Conservation (phyloP, 2,888 invertebrate genomes). For the Lymantria monacha region DNA sequence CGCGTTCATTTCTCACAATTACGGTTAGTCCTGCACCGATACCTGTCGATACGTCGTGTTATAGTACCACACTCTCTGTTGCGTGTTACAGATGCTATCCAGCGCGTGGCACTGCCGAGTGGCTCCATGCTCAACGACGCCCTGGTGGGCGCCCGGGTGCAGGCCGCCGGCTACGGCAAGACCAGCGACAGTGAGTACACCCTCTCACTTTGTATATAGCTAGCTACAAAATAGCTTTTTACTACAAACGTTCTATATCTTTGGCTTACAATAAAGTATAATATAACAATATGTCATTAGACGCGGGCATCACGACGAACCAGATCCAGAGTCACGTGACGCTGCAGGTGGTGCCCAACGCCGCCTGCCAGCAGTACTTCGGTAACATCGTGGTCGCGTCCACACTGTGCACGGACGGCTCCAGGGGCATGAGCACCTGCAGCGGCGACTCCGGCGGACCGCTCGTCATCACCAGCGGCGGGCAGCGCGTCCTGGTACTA, state of each 20-base stretch:
- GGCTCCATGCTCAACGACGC: slow-evolving; percentile 33
- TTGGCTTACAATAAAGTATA: no score
- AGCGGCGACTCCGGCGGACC: slow-evolving; percentile 63
- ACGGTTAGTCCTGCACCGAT: no score
- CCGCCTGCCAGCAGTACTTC: slow-evolving; percentile 45
- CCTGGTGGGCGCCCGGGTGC: slow-evolving; percentile 41
- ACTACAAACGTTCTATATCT: no score
- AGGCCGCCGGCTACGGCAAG: slow-evolving; percentile 56
- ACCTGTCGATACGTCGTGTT: no score
- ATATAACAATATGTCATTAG: slow-evolving; percentile 24
- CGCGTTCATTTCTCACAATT: no score
- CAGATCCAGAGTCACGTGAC: slow-evolving; percentile 64
- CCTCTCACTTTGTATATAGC: neutral
- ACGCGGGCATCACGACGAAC: slow-evolving; percentile 34
- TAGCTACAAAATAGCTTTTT: no score
- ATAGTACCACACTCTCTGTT: no score
- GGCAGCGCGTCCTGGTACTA: slow-evolving; percentile 35
- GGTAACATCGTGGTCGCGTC: slow-evolving; percentile 37
- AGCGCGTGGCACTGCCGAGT: slow-evolving; percentile 42
- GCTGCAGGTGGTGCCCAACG: slow-evolving; percentile 61
- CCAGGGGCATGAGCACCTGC: slow-evolving; percentile 54
- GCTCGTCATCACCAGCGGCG: slow-evolving; percentile 40
- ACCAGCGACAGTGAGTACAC: slow-evolving; percentile 46
- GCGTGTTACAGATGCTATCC: slow-evolving; percentile 40
- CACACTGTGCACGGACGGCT: slow-evolving; percentile 55